Conservation (phyloP, 2,113 vertebrate genomes). For the Spheniscus mendiculus region DNA sequence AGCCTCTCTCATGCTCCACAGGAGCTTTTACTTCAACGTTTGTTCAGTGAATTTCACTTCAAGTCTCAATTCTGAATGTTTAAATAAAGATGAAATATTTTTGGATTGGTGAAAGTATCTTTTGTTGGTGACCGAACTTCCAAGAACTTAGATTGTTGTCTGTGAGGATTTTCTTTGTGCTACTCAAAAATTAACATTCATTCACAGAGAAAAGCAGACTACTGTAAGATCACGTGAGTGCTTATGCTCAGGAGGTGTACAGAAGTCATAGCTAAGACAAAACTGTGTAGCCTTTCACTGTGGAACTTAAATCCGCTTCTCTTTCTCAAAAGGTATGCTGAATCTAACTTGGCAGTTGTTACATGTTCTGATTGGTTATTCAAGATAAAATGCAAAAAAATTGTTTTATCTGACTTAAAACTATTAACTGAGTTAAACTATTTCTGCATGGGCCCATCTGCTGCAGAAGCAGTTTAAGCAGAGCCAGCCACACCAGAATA, state of each 20-base stretch:
- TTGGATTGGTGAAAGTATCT: neutral
- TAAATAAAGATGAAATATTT: constrained; percentile 21
- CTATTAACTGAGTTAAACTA: neutral
- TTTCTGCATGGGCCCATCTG: neutral
- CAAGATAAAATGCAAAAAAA: neutral
- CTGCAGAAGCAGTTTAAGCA: neutral
- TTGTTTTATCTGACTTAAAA: neutral
- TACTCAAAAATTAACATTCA: neutral
- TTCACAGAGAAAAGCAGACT: neutral
- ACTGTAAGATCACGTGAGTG: too few relatives aligned
- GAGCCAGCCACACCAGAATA: neutral
- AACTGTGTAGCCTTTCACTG: neutral
- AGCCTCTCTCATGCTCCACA: neutral
- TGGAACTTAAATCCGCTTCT: neutral
- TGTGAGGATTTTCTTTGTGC: neutral
- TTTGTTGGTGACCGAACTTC: neutral
- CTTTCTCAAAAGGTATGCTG: neutral
- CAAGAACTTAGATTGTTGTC: neutral
- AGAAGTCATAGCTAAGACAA: neutral
- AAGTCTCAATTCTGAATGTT: neutral
- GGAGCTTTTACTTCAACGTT: neutral
- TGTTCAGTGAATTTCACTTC: neutral
- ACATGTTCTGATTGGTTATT: neutral
- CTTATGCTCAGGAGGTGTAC: neutral
- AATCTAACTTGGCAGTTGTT: neutral